These are phyloP conservation scores for Acanthosoma haemorrhoidale DNA, from an alignment of 2,888 invertebrate species.

Conservation along the genomic window DNA sequence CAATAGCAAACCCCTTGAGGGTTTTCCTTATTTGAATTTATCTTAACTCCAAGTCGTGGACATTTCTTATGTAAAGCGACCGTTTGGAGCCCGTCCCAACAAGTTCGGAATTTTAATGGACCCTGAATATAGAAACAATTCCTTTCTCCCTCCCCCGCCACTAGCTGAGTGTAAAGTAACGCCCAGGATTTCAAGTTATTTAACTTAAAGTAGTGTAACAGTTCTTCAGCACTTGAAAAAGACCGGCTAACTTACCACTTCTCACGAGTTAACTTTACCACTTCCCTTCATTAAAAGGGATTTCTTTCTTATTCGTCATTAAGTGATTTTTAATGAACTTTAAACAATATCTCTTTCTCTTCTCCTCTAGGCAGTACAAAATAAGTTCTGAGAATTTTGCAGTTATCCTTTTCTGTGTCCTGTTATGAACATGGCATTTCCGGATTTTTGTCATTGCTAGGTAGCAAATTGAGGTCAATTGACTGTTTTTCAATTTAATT, in stretches of 20 bases:
- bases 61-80: constrained; percentile 26
- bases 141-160: neutral
- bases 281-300: too few relatives aligned
- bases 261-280: too few relatives aligned
- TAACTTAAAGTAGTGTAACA: neutral
- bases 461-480: too few relatives aligned
- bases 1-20: neutral
- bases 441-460: too few relatives aligned
- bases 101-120: constrained; percentile 23
- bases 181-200: neutral
- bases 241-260: neutral
- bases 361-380: too few relatives aligned
- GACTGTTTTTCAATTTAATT: too few relatives aligned
- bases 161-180: neutral
- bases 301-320: too few relatives aligned
- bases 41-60: constrained; percentile 16
- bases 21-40: constrained; percentile 29
- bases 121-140: constrained; percentile 8
- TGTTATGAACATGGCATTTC: too few relatives aligned
- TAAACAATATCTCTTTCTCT: too few relatives aligned
- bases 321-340: too few relatives aligned
- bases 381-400: too few relatives aligned
- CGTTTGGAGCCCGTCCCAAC: neutral
- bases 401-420: too few relatives aligned
- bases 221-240: neutral